Base-by-base conservation (phyloP, 1,140 invertebrate species). In the Geopemphigus sp. region DNA sequence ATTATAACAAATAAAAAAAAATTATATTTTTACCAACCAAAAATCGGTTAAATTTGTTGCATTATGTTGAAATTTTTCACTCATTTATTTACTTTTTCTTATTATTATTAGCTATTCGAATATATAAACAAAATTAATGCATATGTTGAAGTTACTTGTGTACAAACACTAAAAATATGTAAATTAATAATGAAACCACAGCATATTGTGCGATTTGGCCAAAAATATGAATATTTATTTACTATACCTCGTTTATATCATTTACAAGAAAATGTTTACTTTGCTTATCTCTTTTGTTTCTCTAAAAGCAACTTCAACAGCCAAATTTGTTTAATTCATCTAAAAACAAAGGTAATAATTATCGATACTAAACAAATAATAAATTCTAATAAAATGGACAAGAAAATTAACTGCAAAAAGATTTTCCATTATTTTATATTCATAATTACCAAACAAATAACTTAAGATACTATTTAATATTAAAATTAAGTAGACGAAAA, bases 281-380 rank as follows among this genome's bases (percentile, higher is more conserved):
- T 12, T 80, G 64, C 24, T n/a, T 81, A 29, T 82, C 61, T 24
- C 82, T 78, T 72, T 83, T 66, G 39, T 83, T 64, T 81, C 83
- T 70, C 83, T 82, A 68, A 84, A 57, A 14, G 83, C 83, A 53
- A 72, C 83, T 70, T 81, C 82, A 56, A 84, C 81, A 66, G 83
- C n/a, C n/a, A n/a, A n/a, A n/a, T n/a, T n/a, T n/a, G 83, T 83
- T 81, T 81, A 82, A 54, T 53, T 70, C 22, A 84, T 63, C 82
- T 83, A 26, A 29, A 59, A 63, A 19, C 29, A 19, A 39, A 39
- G 3, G 32, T 39, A 39, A 39, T 4, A 3, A 39, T 39, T 39
- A 3, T 63, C 2, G 19, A 32, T 63, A 63, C 17, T n/a, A 63
- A 63, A 29, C 26, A 61, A 15, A 61, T 61, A 26, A 26, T 61